A percentile compares a stretch with the other conserved stretches of the same genome.
Conservation (phyloP, 1,140 invertebrate genomes). For the Drosophila ficusphila region DNA sequence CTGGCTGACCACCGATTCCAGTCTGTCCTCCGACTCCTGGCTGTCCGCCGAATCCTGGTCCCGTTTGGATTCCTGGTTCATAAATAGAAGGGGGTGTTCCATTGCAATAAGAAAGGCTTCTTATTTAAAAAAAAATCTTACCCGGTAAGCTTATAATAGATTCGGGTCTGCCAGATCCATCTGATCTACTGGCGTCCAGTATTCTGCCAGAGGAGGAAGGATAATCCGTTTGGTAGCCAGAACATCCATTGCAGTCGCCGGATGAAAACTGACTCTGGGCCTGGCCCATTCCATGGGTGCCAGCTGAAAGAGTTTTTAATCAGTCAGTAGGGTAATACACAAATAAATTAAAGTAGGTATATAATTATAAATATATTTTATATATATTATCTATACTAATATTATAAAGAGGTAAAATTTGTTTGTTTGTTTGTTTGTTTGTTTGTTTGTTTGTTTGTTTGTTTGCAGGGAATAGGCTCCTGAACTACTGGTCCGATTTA, state of each 20-base stretch:
- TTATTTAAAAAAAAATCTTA: no score
- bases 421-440: no score
- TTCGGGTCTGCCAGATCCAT: conserved; percentile 43
- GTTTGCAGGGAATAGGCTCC: no score
- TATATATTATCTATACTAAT: no score
- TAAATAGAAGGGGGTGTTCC: no score
- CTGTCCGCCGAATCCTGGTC: conserved; percentile 9
- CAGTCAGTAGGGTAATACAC: neutral
- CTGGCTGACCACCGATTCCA: conserved; percentile 2
- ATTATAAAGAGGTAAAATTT: no score
- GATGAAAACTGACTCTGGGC: conserved; percentile 90
- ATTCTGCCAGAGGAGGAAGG: conserved; percentile 26
- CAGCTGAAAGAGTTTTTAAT: conserved; percentile 84
- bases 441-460: no score
- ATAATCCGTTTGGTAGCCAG: conserved; percentile 41
- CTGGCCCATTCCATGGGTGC: conserved; percentile 91
- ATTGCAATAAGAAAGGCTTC: no score
- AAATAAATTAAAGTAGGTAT: no score
- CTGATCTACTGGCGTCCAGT: conserved; percentile 14
- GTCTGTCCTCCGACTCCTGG: conserved; percentile 17
- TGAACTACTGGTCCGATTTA: no score
- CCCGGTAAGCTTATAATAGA: conserved; percentile 61
- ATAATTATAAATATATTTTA: no score
- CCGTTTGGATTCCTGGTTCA: no score
- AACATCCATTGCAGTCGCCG: conserved; percentile 85